phyloP scores from a whole-genome alignment of 2,113 vertebrate species.

The Ardeotis arabs region DNA sequence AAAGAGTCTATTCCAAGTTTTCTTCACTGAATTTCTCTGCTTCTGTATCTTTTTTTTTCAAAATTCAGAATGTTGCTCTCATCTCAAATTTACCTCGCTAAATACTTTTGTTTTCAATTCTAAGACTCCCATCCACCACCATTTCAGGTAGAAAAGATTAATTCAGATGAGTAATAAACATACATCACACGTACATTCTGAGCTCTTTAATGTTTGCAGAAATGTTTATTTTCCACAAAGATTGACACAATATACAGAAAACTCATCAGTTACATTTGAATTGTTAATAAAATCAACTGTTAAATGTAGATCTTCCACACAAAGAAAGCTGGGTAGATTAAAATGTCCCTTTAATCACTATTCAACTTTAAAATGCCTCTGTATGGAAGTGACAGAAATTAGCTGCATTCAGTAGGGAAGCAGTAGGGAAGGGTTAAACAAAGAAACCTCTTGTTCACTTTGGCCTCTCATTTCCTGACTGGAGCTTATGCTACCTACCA shows the following conservation, averaged over 20 bases:
- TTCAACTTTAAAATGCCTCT: neutral
- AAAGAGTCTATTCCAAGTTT: neutral
- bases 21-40: neutral
- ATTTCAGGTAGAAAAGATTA: neutral
- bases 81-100: neutral
- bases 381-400: conserved; percentile 36
- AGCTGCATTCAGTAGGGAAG: conserved; percentile 15
- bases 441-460: neutral
- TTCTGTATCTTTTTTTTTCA: neutral
- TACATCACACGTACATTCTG: neutral
- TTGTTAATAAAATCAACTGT: conserved; percentile 10
- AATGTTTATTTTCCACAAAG: conserved; percentile 22
- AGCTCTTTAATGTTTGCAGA: neutral
- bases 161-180: conserved; percentile 10
- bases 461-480: neutral
- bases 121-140: neutral
- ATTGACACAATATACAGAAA: neutral
- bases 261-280: neutral
- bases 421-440: neutral
- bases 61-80: neutral
- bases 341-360: neutral
- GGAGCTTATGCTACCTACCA: neutral
- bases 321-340: neutral
- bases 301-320: conserved; percentile 1
- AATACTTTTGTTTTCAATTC: conserved; percentile 21